Evolutionary conservation across 2,797 vertebrate genomes (phyloP).

Genomic region (Acridotheres tristis): DNA sequence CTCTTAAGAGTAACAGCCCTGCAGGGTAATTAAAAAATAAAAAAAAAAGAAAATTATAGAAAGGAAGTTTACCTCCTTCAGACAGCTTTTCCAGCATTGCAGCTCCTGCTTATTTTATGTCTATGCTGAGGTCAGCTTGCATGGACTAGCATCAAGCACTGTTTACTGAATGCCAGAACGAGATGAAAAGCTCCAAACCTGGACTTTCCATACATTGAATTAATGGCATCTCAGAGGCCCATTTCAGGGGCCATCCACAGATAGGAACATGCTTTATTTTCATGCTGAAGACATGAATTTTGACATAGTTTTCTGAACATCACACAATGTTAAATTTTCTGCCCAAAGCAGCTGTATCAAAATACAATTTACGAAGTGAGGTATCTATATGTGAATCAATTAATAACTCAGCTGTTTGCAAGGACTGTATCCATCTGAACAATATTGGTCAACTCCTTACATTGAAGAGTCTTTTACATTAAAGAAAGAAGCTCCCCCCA

Average conservation of each 20-base stretch:
- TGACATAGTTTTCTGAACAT: neutral
- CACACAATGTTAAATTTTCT: neutral
- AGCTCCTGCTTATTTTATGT: neutral
- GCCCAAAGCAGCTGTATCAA: neutral
- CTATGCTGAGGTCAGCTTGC: neutral
- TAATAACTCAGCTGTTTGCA: neutral
- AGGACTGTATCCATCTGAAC: neutral
- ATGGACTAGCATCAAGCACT: neutral
- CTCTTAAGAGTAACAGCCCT: neutral
- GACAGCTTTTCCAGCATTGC: neutral
- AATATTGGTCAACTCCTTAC: neutral
- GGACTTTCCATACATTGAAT: neutral
- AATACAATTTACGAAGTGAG: neutral
- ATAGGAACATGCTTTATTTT: neutral
- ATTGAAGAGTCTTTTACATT: neutral
- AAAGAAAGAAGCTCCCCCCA: neutral
- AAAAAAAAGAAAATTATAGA: neutral
- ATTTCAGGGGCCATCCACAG: neutral
- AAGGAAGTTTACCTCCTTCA: neutral
- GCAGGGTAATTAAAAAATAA: neutral
- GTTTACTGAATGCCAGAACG: neutral
- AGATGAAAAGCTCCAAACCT: neutral
- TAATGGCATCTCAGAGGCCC: neutral
- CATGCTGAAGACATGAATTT: neutral
- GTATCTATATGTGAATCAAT: neutral